These are phyloP conservation scores for Lasius platythorax DNA, from an alignment of 2,888 invertebrate genomes.

Conservation along the genomic window DNA sequence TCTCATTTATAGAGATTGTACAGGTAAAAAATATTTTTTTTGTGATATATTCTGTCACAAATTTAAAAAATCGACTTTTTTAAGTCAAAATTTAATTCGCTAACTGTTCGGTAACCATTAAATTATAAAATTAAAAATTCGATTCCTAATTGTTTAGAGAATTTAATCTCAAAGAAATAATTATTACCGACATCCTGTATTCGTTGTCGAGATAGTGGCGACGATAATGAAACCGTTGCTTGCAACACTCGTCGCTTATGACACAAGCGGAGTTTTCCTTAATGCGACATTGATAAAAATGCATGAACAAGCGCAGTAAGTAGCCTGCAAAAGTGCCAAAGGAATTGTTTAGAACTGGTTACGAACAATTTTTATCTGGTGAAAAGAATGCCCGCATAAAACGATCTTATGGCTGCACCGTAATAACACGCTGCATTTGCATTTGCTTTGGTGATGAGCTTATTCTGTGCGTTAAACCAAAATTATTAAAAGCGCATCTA, in stretches of 20 bases:
- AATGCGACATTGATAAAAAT: constrained; percentile 6
- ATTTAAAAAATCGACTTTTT: not conserved
- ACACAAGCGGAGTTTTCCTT: constrained; percentile 9
- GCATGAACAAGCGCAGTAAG: constrained; percentile 1
- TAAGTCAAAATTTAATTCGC: not conserved
- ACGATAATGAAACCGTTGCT: not conserved
- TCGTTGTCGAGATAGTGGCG: not conserved
- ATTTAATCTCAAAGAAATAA: not conserved
- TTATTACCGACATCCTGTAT: not conserved
- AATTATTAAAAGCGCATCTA: constrained; percentile 6
- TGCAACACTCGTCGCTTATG: not conserved
- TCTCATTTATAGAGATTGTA: not conserved
- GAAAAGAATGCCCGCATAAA: constrained; percentile 40
- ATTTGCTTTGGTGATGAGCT: not conserved
- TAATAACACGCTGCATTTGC: constrained; percentile 17
- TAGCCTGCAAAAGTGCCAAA: not conserved
- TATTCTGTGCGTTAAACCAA: constrained; percentile 8
- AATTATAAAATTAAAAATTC: not conserved
- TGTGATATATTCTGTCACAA: not conserved
- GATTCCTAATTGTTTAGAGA: not conserved
- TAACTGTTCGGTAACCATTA: not conserved
- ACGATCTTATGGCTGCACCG: constrained; percentile 9
- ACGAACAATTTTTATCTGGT: constrained; percentile 22
- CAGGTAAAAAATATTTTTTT: not conserved
- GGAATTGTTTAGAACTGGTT: constrained; percentile 30